Conservation (phyloP, 1,140 invertebrate species). For the Xylocopa sonorina region DNA sequence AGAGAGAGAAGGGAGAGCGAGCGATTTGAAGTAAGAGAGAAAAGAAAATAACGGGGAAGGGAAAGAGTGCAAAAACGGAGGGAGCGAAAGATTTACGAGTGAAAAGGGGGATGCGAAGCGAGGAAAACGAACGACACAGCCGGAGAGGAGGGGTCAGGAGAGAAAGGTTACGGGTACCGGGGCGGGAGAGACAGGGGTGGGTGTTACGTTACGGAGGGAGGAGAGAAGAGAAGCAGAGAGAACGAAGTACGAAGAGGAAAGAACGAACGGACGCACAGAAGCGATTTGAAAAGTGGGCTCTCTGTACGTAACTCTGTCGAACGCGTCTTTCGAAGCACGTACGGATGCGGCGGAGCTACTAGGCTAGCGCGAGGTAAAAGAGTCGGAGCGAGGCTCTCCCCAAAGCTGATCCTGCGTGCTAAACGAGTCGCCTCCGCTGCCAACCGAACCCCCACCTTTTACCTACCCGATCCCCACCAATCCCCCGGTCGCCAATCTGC, state of each 20-base stretch:
- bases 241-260: constrained; percentile 4
- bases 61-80: constrained; percentile 3
- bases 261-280: constrained; percentile 13
- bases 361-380: constrained; percentile 70
- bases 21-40: background rate
- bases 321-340: constrained; percentile 64
- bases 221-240: background rate
- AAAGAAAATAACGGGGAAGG: background rate
- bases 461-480: constrained; percentile 2
- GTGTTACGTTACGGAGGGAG: no score
- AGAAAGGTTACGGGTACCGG: no score
- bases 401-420: constrained; percentile 74
- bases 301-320: constrained; percentile 29
- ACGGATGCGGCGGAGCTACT: constrained; percentile 77
- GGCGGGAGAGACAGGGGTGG: no score
- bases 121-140: background rate
- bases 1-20: background rate
- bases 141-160: background rate
- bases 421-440: constrained; percentile 64
- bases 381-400: constrained; percentile 68
- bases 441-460: constrained; percentile 46
- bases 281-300: constrained; percentile 2
- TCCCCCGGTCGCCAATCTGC: background rate
- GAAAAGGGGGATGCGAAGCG: no score
- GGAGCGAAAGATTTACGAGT: no score